These are phyloP conservation scores for Seira musarum DNA, from an alignment of 2,888 invertebrate genomes.

Conservation along the genomic window DNA sequence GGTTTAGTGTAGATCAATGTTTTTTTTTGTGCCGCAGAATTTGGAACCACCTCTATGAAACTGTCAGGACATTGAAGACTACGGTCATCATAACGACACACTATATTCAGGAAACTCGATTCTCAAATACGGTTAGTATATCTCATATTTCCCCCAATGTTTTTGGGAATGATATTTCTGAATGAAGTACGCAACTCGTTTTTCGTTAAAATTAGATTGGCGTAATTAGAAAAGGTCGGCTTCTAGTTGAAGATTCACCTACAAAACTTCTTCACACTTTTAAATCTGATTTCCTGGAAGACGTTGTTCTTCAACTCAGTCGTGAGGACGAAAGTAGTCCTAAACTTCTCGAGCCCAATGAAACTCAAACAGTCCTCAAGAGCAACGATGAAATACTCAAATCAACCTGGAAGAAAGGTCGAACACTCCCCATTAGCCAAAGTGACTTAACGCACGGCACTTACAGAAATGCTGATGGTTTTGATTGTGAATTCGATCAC, in stretches of 20 bases:
- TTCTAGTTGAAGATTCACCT: slow-evolving; percentile 51
- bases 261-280: neutral
- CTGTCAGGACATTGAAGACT: slow-evolving; percentile 16
- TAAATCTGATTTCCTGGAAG: slow-evolving; percentile 24
- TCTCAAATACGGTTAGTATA: slow-evolving; percentile 37
- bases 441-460: too few relatives aligned
- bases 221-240: slow-evolving; percentile 48
- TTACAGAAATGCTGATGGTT: too few relatives aligned
- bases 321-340: neutral
- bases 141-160: neutral
- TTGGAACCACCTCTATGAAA: slow-evolving; percentile 47
- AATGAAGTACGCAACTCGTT: too few relatives aligned
- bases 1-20: too few relatives aligned
- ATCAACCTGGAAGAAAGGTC: too few relatives aligned
- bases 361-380: too few relatives aligned
- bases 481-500: too few relatives aligned
- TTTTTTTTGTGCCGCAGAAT: slow-evolving; percentile 84
- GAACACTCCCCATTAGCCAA: too few relatives aligned
- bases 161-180: too few relatives aligned
- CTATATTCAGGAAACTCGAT: slow-evolving; percentile 55
- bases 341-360: too few relatives aligned
- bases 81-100: slow-evolving; percentile 52
- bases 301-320: slow-evolving; percentile 32
- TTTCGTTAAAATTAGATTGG: slow-evolving; percentile 7
- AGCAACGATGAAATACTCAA: too few relatives aligned